phyloP scores from a whole-genome alignment of 2,888 invertebrate species.

The Crossocerus cetratus region DNA sequence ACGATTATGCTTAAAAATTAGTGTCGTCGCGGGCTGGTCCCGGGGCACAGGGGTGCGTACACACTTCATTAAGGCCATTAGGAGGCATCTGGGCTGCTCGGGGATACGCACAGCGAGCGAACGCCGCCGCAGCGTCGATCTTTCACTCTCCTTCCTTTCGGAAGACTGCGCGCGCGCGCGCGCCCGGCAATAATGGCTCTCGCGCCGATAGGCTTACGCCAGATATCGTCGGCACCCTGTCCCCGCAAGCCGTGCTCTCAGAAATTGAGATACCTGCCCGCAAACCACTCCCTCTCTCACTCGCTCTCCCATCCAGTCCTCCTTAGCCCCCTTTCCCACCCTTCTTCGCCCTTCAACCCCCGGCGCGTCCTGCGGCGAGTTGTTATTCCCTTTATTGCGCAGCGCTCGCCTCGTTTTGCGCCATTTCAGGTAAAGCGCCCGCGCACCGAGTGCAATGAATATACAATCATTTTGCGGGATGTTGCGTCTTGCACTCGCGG shows the following conservation, averaged over 20 bases:
- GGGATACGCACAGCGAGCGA: conserved; percentile 53
- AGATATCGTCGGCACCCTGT: conserved; percentile 46
- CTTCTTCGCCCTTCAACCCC: neutral
- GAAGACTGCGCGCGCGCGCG: conserved; percentile 42
- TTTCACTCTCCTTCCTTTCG: conserved; percentile 48
- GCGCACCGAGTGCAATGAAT: too few relatives aligned
- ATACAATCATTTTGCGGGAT: too few relatives aligned
- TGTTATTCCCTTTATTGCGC: too few relatives aligned
- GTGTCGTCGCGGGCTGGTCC: conserved; percentile 68
- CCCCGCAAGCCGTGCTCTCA: conserved; percentile 22
- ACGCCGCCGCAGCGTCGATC: conserved; percentile 52
- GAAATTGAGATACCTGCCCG: conserved; percentile 51
- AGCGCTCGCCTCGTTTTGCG: too few relatives aligned
- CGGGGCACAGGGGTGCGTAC: conserved; percentile 66
- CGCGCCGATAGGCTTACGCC: conserved; percentile 55
- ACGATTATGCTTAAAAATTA: conserved; percentile 76
- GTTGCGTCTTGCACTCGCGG: neutral
- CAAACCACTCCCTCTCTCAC: conserved; percentile 11
- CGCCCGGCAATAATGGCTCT: conserved; percentile 55
- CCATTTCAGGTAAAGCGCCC: too few relatives aligned
- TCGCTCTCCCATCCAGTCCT: neutral
- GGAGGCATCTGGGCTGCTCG: conserved; percentile 68
- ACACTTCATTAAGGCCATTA: conserved; percentile 77
- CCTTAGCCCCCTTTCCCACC: neutral
- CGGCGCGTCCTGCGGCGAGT: too few relatives aligned